Base-by-base conservation (phyloP, 2,888 invertebrate species). In the Metellina segmentata region DNA sequence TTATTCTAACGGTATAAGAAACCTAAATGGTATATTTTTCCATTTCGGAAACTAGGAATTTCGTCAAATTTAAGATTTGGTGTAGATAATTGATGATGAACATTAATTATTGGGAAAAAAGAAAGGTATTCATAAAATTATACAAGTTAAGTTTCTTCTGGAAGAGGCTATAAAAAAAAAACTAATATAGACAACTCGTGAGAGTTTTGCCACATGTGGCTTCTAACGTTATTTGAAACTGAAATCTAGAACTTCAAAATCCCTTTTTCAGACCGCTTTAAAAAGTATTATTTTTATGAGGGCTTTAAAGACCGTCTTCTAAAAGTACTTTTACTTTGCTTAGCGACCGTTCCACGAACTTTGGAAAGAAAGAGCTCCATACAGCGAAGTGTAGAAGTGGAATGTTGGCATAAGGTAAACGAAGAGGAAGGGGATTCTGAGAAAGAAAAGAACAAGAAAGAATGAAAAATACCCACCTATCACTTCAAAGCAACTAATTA, bases 401-500 rank as follows among this genome's bases (percentile, higher is more conserved):
- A 19, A 34, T 72, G 72, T 72, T 72, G 9, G 34, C 19, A 20
- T 72, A 20, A 72, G 34, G 72, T 72, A 11, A 19, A 19, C 11
- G 16, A 69, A 69, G 69, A 13, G 69, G 69, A 16, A 34, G 34
- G 34, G 34, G 72, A 11, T 61, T 61, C 61, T 16, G 16, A 61
- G 61, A 61, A 61, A 9, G 49, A 81, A 81, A 81, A 72, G 52
- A 72, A 72, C 7, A 6, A 61, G 13, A 6, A 7, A 49, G 19
- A 51, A 19, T 85, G 77, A 85, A 85, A 85, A 85, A 85, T 77
- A 70, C 19, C 69, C 16, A 53, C 6, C 13, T 51, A 78, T 70
- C 70, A 70, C 78, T 20, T 70, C 53, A 69, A 78, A 49, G 34
- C 49, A 69, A 49, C 69, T 85, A 85, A 85, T 85, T 78, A 78